Conservation (phyloP, 1,140 invertebrate species). For the Bradysia coprophila region DNA sequence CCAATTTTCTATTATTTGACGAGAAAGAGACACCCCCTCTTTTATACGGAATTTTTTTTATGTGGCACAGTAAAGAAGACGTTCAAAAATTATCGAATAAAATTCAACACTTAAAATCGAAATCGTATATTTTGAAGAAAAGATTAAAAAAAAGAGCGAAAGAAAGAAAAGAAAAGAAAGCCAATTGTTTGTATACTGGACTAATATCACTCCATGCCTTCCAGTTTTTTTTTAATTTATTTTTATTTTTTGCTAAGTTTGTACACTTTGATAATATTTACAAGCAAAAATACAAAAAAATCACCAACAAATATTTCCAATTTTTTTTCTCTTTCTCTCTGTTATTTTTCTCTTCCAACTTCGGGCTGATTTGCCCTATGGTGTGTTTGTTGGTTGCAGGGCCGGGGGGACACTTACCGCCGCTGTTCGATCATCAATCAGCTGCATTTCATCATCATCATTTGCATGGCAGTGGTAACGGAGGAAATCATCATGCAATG, state of each 20-base stretch:
- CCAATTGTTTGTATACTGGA: not conserved
- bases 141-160: too few species aligned
- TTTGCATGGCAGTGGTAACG: not conserved
- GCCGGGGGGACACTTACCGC: conserved; percentile 11
- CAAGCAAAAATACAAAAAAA: conserved; percentile 1
- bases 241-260: not conserved
- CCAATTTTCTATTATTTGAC: too few species aligned
- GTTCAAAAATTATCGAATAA: too few species aligned
- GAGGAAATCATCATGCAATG: conserved; percentile 26
- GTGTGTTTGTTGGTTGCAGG: conserved; percentile 23
- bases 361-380: conserved; percentile 21
- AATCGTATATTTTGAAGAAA: too few species aligned
- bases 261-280: not conserved
- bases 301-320: not conserved
- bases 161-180: too few species aligned
- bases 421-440: not conserved
- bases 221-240: not conserved
- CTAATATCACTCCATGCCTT: not conserved
- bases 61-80: too few species aligned
- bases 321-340: not conserved
- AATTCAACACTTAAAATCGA: too few species aligned
- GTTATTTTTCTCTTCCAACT: conserved; percentile 7
- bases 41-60: too few species aligned
- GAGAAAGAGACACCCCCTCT: too few species aligned
- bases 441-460: not conserved